These are phyloP conservation scores for Xanthia togata DNA, from an alignment of 2,888 invertebrate species.

Conservation along the genomic window DNA sequence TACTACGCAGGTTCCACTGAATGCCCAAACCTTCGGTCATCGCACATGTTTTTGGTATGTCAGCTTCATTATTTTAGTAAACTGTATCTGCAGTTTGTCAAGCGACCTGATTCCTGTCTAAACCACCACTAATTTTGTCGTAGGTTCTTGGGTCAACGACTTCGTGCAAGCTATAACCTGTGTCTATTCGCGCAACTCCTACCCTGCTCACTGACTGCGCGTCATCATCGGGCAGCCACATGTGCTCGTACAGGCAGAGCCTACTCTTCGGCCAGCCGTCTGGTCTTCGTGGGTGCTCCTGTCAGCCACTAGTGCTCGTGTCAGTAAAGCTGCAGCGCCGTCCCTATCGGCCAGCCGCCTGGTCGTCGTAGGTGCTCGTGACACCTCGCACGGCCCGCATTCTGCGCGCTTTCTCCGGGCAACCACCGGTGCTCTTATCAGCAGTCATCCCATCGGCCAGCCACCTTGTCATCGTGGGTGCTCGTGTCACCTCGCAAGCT, in stretches of 20 bases:
- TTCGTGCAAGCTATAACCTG: background rate
- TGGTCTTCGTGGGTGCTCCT: background rate
- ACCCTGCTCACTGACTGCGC: background rate
- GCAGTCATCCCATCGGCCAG: background rate
- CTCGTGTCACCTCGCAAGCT: background rate
- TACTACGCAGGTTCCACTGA: slow-evolving; percentile 15
- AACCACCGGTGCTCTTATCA: background rate
- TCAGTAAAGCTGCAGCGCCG: background rate
- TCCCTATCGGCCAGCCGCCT: background rate
- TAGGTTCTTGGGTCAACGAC: slow-evolving; percentile 24
- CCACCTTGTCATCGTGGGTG: background rate
- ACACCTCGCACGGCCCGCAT: background rate
- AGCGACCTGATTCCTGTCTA: slow-evolving; percentile 3
- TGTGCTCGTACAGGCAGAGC: background rate
- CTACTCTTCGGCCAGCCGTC: background rate
- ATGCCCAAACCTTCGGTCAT: slow-evolving; percentile 20
- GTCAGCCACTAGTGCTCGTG: background rate
- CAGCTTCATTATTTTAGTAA: background rate
- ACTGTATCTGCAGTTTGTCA: slow-evolving; percentile 1
- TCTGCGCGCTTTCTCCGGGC: slow-evolving; percentile 4
- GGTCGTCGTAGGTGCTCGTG: slow-evolving; percentile 19
- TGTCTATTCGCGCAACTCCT: background rate
- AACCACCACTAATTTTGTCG: slow-evolving; percentile 30
- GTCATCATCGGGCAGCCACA: background rate
- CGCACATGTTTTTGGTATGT: slow-evolving; percentile 30